These are phyloP conservation scores for Centropyge bicolor DNA, from an alignment of 2,797 vertebrate species.

Conservation along the genomic window DNA sequence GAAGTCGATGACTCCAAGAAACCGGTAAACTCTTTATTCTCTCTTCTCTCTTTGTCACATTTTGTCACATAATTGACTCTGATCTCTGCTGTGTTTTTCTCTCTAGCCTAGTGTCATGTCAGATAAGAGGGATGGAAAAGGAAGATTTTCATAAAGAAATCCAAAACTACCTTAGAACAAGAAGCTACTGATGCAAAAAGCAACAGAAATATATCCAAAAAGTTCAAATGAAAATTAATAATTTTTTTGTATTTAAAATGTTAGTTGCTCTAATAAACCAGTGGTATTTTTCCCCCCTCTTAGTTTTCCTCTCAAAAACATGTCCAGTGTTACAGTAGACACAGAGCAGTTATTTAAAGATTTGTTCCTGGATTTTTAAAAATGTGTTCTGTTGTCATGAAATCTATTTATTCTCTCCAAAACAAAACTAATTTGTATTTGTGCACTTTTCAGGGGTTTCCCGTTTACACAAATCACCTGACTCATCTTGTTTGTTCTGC, in stretches of 20 bases:
- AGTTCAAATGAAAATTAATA: neutral
- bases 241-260: too few species aligned
- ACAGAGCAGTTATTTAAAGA: neutral
- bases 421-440: neutral
- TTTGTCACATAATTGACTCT: neutral
- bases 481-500: neutral
- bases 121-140: neutral
- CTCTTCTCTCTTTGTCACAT: neutral
- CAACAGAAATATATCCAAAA: neutral
- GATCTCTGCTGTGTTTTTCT: neutral
- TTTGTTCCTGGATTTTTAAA: neutral
- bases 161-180: neutral
- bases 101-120: neutral
- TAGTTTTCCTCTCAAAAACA: neutral
- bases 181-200: neutral
- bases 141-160: neutral
- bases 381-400: neutral
- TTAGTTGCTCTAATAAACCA: neutral
- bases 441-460: neutral
- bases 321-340: neutral
- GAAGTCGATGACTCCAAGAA: constrained; percentile 99
- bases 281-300: neutral
- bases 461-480: neutral
- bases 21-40: constrained; percentile 82
- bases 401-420: neutral